Conservation (phyloP, 2,888 invertebrate species). For the Pediacus dermestoides region DNA sequence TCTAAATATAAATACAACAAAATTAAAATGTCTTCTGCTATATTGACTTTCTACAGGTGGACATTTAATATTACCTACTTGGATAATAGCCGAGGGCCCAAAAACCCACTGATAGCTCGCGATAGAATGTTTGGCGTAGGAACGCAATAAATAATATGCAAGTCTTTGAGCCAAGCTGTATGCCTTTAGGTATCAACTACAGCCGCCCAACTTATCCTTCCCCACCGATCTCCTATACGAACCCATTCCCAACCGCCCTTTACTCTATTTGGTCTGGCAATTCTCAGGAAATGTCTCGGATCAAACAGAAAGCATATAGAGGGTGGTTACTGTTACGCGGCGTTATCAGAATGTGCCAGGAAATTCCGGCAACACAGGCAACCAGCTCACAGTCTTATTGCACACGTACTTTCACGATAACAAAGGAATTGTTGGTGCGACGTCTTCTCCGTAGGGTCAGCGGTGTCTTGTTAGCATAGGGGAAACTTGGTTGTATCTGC, state of each 20-base stretch:
- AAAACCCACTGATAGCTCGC: slow-evolving; percentile 33
- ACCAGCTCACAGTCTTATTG: slow-evolving; percentile 34
- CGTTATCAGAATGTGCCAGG: slow-evolving; percentile 34
- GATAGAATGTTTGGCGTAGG: slow-evolving; percentile 49
- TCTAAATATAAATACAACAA: too few relatives aligned
- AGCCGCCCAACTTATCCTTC: slow-evolving; percentile 26
- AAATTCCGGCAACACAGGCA: slow-evolving; percentile 1
- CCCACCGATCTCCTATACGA: background rate
- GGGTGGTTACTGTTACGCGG: slow-evolving; percentile 48
- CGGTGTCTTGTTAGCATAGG: slow-evolving; percentile 29
- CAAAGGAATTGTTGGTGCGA: slow-evolving; percentile 49
- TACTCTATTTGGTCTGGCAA: slow-evolving; percentile 37
- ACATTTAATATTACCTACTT: too few relatives aligned
- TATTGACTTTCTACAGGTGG: too few relatives aligned
- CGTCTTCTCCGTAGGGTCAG: slow-evolving; percentile 40
- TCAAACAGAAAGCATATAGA: slow-evolving; percentile 53
- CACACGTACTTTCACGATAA: slow-evolving; percentile 44
- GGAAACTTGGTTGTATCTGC: slow-evolving; percentile 26
- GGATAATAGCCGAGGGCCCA: too few relatives aligned
- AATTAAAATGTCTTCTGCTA: too few relatives aligned
- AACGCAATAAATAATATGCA: slow-evolving; percentile 53
- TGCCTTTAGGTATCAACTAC: slow-evolving; percentile 44
- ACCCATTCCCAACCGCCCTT: slow-evolving; percentile 7
- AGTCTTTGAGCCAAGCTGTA: slow-evolving; percentile 49
- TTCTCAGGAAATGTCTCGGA: slow-evolving; percentile 49